Percentiles rank a stretch among this genome's conserved stretches.
phyloP scores from a whole-genome alignment of 2,888 invertebrate genomes.

The Petrophora chlorosata region DNA sequence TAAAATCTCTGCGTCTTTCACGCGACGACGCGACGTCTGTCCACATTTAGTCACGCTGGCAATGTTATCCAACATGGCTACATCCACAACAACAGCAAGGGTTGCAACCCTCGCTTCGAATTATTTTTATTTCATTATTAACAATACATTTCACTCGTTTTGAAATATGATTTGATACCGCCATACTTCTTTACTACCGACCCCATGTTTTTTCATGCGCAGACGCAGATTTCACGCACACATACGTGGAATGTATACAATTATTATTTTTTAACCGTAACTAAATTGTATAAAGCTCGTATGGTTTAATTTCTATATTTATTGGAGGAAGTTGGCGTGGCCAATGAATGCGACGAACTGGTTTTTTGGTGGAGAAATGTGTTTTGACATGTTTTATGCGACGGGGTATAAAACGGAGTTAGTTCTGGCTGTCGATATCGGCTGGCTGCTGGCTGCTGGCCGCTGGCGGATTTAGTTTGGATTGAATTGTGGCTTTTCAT shows the following conservation, averaged over 20 bases:
- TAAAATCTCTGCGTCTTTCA: constrained; percentile 3
- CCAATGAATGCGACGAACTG: constrained; percentile 49
- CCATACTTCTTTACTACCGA: constrained; percentile 63
- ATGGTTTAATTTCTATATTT: constrained; percentile 46
- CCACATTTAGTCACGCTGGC: constrained; percentile 66
- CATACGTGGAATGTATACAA: constrained; percentile 22
- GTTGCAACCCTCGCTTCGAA: constrained; percentile 58
- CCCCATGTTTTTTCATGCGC: constrained; percentile 53
- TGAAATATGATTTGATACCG: constrained; percentile 81
- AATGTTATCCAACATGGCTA: constrained; percentile 75
- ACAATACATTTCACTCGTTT: constrained; percentile 82
- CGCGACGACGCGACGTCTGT: not conserved
- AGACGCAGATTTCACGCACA: constrained; percentile 46
- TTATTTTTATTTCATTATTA: constrained; percentile 80
- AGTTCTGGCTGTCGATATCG: constrained; percentile 19
- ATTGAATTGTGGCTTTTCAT: not conserved
- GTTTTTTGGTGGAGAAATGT: constrained; percentile 44
- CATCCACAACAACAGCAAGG: constrained; percentile 49
- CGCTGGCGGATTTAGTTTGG: not conserved
- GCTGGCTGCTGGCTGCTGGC: too few relatives aligned
- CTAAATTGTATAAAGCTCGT: constrained; percentile 53
- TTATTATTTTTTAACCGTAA: constrained; percentile 49
- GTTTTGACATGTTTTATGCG: constrained; percentile 65
- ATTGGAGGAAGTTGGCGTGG: constrained; percentile 47
- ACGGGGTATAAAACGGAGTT: constrained; percentile 43